Percentiles rank a stretch among this genome's conserved stretches.
phyloP scores from a whole-genome alignment of 2,797 vertebrate species.

The Octomys mimax region DNA sequence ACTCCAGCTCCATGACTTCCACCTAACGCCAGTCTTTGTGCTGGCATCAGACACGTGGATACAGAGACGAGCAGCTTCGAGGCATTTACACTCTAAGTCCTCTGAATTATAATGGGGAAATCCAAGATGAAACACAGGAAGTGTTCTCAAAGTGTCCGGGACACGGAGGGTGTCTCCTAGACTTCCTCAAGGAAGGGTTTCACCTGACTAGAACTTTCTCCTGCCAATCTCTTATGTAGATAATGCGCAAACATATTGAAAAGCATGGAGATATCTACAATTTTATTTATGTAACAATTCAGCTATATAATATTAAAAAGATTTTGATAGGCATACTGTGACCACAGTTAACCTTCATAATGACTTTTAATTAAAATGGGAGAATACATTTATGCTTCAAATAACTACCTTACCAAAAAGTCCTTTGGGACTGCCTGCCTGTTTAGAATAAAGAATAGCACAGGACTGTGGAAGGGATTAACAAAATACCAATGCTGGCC shows the following conservation, averaged over 20 bases:
- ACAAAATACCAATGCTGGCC: conserved; percentile 16
- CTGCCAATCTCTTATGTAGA: conserved; percentile 14
- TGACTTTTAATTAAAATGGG: conserved; percentile 77
- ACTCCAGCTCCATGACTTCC: background rate
- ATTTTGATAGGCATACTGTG: conserved; percentile 73
- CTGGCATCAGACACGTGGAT: background rate
- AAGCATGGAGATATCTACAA: background rate
- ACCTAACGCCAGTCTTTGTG: background rate
- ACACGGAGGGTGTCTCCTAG: background rate
- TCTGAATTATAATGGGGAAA: background rate
- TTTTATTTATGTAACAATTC: conserved; percentile 70
- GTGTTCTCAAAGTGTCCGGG: background rate
- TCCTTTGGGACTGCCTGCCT: conserved; percentile 44
- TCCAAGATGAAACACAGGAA: background rate
- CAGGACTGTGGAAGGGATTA: conserved; percentile 51
- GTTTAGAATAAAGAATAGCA: conserved; percentile 75
- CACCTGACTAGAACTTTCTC: background rate
- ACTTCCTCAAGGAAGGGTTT: background rate
- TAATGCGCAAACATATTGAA: conserved; percentile 43
- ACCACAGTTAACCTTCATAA: conserved; percentile 70
- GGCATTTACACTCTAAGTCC: background rate
- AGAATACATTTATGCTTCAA: conserved; percentile 51
- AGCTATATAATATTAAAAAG: conserved; percentile 64
- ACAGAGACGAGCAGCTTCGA: background rate
- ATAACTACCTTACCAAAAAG: conserved; percentile 67